Conservation (phyloP, 92 coral and sea anemone genomes). For the Palythoa grandiflora region DNA sequence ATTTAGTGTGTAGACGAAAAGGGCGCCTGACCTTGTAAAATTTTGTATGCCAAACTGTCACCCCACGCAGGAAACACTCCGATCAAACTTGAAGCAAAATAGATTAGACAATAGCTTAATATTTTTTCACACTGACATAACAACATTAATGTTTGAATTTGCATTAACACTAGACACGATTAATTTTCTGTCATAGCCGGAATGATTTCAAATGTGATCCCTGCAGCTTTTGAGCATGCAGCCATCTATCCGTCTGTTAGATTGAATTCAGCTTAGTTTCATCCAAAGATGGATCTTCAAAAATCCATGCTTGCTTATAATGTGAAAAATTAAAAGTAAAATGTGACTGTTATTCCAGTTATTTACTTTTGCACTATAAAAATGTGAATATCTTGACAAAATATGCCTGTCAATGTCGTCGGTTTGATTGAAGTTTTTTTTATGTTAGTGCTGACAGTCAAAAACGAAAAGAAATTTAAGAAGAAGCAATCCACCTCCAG, state of each 20-base stretch:
- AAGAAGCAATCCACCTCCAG: constrained; percentile 1
- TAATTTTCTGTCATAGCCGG: constrained; percentile 16
- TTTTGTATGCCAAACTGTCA: not conserved
- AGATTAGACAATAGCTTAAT: constrained; percentile 16
- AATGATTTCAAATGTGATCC: constrained; percentile 11
- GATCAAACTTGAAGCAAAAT: not conserved
- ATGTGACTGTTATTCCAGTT: not conserved
- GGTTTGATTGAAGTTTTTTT: constrained; percentile 6
- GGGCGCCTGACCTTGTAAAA: not conserved
- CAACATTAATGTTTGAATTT: constrained; percentile 33
- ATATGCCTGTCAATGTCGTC: not conserved
- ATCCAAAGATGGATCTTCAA: not conserved
- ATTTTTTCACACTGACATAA: constrained; percentile 1
- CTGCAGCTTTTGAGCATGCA: constrained; percentile 4
- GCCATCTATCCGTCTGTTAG: not conserved
- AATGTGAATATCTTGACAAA: not conserved
- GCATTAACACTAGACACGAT: constrained; percentile 43
- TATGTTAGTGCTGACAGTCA: constrained; percentile 3
- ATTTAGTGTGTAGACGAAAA: constrained; percentile 7
- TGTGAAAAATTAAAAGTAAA: not conserved
- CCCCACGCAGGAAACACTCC: not conserved
- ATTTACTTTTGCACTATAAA: not conserved
- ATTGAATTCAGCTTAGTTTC: not conserved
- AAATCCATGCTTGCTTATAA: not conserved
- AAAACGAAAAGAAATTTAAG: not conserved